Base-by-base conservation (phyloP, 2,888 invertebrate species). In the Pristionchus maxplancki region DNA sequence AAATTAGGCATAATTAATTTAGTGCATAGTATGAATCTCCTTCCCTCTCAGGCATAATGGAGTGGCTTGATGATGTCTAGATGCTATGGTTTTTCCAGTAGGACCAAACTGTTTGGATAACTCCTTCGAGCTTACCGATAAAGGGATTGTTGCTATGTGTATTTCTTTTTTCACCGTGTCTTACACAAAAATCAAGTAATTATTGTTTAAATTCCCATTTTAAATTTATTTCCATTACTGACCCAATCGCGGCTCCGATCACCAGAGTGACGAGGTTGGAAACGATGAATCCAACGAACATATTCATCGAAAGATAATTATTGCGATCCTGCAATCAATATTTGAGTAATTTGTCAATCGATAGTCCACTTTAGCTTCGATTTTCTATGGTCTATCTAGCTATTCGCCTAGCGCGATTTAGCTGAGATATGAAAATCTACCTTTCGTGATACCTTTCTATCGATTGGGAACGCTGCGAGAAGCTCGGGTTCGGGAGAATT, bases 191-290 rank as follows among this genome's bases (percentile, higher is more conserved):
- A 15, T 11, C 13, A 1, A 31, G 64, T 28, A 64, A 28, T 5
- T 11, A 64, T 64, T 15, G 11, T 1, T 9, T 64, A 44, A 86
- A 44, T 44, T 11, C 44, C 11, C 8, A n/a, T n/a, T n/a, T n/a
- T n/a, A n/a, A n/a, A n/a, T n/a, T n/a, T n/a, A n/a, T n/a, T n/a
- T n/a, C n/a, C n/a, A n/a, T 1, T 17, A 81, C 90, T 74, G 83
- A 97, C 97, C 98, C 98, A 93, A 98, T 96, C 89, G 98, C 98
- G 90, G 98, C 97, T 91, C 98, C 98, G 90, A 98, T 96, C 91
- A 98, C 95, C 90, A 98, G 96, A 11, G 98, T 98, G 88, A 98
- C 96, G 91, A 98, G 96, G 96, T 98, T 98, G 92, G 97, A 97
- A 93, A 98, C 96, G 93, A 98, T 96, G 92, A 98, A 96, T 81